phyloP scores from a whole-genome alignment of 2,888 invertebrate genomes.

The Plagiodera versicolora region DNA sequence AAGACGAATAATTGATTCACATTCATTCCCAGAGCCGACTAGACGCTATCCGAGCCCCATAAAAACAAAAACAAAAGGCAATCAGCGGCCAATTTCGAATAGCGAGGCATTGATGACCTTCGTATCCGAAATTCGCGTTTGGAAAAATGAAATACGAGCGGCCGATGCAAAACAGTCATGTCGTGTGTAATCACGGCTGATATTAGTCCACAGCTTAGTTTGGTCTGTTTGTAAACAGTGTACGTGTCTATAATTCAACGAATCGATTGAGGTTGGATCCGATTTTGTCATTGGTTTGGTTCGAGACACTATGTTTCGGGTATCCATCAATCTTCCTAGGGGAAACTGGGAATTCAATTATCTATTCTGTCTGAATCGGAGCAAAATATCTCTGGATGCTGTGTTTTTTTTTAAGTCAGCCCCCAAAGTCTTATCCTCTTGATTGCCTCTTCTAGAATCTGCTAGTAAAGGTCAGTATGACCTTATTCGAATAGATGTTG shows the following conservation, averaged over 20 bases:
- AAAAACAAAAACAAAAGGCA: conserved; percentile 13
- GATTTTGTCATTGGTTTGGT: background rate
- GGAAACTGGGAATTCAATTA: background rate
- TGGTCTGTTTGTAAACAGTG: conserved; percentile 8
- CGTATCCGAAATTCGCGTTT: background rate
- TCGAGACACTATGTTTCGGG: background rate
- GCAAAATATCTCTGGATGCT: too few species aligned
- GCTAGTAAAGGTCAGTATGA: too few species aligned
- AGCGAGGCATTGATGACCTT: conserved; percentile 4
- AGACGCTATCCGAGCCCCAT: background rate
- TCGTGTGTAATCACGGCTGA: conserved; percentile 1
- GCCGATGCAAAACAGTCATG: background rate
- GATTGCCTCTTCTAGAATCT: too few species aligned
- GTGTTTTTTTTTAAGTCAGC: too few species aligned
- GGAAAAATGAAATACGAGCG: conserved; percentile 1
- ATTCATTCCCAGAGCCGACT: too few species aligned
- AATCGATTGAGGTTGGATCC: background rate
- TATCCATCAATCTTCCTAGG: background rate
- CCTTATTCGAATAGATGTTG: too few species aligned
- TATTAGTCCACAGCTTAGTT: background rate
- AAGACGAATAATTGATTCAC: background rate
- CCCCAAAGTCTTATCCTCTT: too few species aligned
- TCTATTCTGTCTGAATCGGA: too few species aligned
- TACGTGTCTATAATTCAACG: background rate
- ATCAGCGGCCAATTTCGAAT: conserved; percentile 12